Evolutionary conservation across 2,113 vertebrate species (phyloP).

Genomic region (Myiopsitta monachus): DNA sequence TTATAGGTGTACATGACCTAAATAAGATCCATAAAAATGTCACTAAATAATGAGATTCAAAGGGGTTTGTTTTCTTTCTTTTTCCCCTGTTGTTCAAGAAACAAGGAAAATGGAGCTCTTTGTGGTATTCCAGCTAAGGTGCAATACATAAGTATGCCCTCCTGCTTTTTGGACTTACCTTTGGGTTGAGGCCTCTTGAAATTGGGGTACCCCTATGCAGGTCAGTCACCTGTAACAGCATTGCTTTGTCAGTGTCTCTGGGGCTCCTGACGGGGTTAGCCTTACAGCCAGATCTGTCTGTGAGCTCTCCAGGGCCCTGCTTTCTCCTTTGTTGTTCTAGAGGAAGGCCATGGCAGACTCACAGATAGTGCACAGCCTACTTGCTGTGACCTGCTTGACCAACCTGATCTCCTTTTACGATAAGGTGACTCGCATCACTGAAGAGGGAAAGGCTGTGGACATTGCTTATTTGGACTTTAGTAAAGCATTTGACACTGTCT

Average conservation of each 20-base stretch:
- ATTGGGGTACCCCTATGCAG: accelerated
- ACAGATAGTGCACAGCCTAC: neutral
- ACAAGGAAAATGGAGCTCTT: neutral
- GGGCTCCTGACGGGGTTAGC: neutral
- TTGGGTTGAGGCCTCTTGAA: neutral
- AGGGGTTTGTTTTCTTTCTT: accelerated
- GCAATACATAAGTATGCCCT: accelerated
- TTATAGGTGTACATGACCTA: neutral
- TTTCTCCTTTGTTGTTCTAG: too few species aligned
- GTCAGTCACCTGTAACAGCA: accelerated
- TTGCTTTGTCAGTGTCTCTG: accelerated
- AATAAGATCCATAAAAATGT: neutral
- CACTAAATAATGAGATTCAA: neutral
- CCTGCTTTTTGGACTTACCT: neutral
- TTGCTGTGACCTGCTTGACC: neutral
- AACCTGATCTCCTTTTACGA: neutral
- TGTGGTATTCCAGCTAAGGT: neutral
- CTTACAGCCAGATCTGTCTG: neutral
- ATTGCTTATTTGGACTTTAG: neutral
- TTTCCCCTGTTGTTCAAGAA: neutral
- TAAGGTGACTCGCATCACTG: neutral
- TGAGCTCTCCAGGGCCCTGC: neutral
- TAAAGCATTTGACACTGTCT: neutral
- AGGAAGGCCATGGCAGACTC: neutral
- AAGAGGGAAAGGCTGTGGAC: neutral